These are phyloP conservation scores for Schizotus pectinicornis DNA, from an alignment of 2,888 invertebrate genomes.

Conservation along the genomic window DNA sequence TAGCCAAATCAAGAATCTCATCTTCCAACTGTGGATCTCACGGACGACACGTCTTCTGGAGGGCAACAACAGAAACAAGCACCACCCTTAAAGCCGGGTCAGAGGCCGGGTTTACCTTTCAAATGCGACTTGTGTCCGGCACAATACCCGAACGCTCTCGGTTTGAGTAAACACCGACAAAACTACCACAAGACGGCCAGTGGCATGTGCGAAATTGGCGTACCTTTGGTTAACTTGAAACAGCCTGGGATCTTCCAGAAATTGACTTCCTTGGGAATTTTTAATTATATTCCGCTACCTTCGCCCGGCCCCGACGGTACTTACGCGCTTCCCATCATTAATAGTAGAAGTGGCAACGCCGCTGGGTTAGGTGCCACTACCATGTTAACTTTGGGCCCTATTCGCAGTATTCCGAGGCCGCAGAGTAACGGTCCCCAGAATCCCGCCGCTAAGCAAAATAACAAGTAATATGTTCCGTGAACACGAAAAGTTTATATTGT, in stretches of 20 bases:
- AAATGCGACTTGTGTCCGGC: slow-evolving; percentile 76
- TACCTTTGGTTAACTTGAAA: slow-evolving; percentile 76
- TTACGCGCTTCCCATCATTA: slow-evolving; percentile 73
- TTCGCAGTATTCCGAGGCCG: slow-evolving; percentile 57
- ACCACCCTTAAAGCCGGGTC: slow-evolving; percentile 41
- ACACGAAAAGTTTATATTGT: slow-evolving; percentile 22
- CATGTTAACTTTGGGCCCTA: slow-evolving; percentile 74
- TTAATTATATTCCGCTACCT: slow-evolving; percentile 76
- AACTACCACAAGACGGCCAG: slow-evolving; percentile 64
- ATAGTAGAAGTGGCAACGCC: slow-evolving; percentile 47
- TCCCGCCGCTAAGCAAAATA: slow-evolving; percentile 31
- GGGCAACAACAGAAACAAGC: slow-evolving; percentile 44
- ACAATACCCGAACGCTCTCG: slow-evolving; percentile 70
- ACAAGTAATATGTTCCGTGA: slow-evolving; percentile 34
- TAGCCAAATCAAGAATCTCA: slow-evolving; percentile 44
- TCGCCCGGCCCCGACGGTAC: slow-evolving; percentile 64
- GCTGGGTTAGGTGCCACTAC: slow-evolving; percentile 71
- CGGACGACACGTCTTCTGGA: slow-evolving; percentile 58
- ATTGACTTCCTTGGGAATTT: slow-evolving; percentile 71
- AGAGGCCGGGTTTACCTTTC: slow-evolving; percentile 53
- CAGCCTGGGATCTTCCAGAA: slow-evolving; percentile 70
- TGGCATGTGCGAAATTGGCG: slow-evolving; percentile 69
- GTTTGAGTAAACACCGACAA: slow-evolving; percentile 68
- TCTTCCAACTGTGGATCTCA: slow-evolving; percentile 61
- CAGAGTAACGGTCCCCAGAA: slow-evolving; percentile 28